These are phyloP conservation scores for Elanoides forficatus DNA, from an alignment of 2,113 vertebrate species.

Conservation along the genomic window DNA sequence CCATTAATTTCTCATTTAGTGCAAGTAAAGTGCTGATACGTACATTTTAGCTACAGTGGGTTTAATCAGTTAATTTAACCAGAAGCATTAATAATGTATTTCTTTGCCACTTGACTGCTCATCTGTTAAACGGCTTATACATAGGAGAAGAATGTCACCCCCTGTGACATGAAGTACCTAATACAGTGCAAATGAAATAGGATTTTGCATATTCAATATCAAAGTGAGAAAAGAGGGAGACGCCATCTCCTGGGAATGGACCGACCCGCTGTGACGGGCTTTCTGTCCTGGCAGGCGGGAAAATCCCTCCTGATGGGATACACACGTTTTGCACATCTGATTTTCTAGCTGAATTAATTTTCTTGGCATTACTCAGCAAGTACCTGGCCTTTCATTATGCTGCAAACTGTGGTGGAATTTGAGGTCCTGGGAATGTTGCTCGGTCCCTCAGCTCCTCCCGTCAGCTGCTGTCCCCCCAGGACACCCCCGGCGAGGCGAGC, in stretches of 20 bases:
- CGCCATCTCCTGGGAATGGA: not conserved
- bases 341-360: not conserved
- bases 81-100: constrained; percentile 80
- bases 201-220: constrained; percentile 59
- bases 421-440: not conserved
- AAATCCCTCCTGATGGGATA: not conserved
- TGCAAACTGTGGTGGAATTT: not conserved
- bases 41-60: constrained; percentile 69
- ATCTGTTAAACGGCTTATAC: constrained; percentile 75
- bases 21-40: constrained; percentile 68
- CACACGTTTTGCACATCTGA: fast-evolving
- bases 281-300: not conserved
- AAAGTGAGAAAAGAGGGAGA: not conserved
- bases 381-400: not conserved
- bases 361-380: not conserved
- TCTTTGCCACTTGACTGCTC: constrained; percentile 78
- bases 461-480: fast-evolving
- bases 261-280: not conserved
- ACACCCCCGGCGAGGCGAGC: fast-evolving
- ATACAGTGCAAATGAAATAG: constrained; percentile 61
- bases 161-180: constrained; percentile 61
- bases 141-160: constrained; percentile 68
- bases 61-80: constrained; percentile 82
- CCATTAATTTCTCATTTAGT: constrained; percentile 73
- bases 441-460: not conserved